A percentile compares a stretch with the other conserved stretches of the same genome.
phyloP scores from a whole-genome alignment of 2,797 vertebrate genomes.

The Ceryle rudis region DNA sequence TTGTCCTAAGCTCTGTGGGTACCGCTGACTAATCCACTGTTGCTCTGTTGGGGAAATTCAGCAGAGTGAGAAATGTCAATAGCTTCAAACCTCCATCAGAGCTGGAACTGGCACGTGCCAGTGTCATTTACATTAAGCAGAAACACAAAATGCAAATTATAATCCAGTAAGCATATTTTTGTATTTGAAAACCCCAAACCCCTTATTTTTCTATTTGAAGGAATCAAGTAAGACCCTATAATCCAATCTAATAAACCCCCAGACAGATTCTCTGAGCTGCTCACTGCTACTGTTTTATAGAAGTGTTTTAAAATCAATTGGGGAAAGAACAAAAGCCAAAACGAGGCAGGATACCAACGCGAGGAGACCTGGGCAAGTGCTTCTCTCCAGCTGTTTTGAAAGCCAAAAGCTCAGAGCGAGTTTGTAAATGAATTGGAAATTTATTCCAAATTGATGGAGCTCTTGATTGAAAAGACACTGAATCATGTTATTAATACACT shows the following conservation, averaged over 20 bases:
- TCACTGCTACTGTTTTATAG: background rate
- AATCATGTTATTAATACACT: slow-evolving; percentile 40
- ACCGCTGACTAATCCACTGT: accelerated
- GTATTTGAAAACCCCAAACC: background rate
- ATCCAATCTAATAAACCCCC: slow-evolving; percentile 12
- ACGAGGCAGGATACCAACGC: background rate
- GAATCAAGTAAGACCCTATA: background rate
- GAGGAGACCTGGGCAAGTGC: background rate
- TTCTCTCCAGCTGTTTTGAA: slow-evolving; percentile 19
- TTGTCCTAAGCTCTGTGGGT: background rate
- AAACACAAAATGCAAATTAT: background rate
- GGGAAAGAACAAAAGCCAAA: background rate
- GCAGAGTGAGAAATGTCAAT: background rate
- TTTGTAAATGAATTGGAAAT: slow-evolving; percentile 57
- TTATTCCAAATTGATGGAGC: slow-evolving; percentile 49
- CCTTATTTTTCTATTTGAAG: slow-evolving; percentile 6
- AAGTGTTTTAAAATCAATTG: slow-evolving; percentile 1
- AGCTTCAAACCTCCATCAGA: background rate
- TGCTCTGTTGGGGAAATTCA: background rate
- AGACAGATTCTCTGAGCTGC: background rate
- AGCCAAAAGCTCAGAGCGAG: background rate
- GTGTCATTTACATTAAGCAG: background rate
- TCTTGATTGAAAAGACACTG: slow-evolving; percentile 47
- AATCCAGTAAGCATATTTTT: background rate
- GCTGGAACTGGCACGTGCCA: background rate